Percentiles rank a stretch among this genome's conserved stretches.
These are phyloP conservation scores for Prorops nasuta DNA, from an alignment of 1,140 invertebrate species.

Conservation along the genomic window DNA sequence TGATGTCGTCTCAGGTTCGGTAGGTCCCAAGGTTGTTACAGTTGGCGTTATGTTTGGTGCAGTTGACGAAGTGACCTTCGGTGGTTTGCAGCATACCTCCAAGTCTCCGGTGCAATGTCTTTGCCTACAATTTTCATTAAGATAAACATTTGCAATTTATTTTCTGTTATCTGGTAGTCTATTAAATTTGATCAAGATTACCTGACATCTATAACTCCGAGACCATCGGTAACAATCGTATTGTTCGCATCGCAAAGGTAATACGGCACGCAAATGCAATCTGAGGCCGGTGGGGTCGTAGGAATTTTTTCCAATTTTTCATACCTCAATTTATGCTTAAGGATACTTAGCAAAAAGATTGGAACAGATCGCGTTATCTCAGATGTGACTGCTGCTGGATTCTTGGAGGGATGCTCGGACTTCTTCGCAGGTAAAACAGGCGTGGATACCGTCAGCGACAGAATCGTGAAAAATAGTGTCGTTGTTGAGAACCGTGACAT, in stretches of 20 bases:
- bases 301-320: slow-evolving; percentile 27
- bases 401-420: too few relatives aligned
- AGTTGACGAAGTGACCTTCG: neutral
- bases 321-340: slow-evolving; percentile 36
- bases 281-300: slow-evolving; percentile 1
- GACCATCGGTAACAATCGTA: slow-evolving; percentile 55
- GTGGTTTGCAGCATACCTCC: slow-evolving; percentile 42
- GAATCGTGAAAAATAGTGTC: neutral
- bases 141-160: too few relatives aligned
- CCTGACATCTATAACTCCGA: slow-evolving; percentile 58
- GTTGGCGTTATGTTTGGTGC: slow-evolving; percentile 10
- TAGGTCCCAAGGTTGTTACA: neutral
- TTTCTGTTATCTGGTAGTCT: too few relatives aligned
- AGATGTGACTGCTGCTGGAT: too few relatives aligned
- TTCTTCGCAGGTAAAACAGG: too few relatives aligned
- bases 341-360: slow-evolving; percentile 28
- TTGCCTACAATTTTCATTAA: slow-evolving; percentile 17
- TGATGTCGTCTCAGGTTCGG: slow-evolving; percentile 3
- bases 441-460: too few relatives aligned
- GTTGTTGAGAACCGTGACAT: slow-evolving; percentile 6
- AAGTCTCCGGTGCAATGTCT: slow-evolving; percentile 36
- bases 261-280: slow-evolving; percentile 57
- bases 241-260: slow-evolving; percentile 58
- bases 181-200: slow-evolving; percentile 16
- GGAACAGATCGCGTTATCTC: slow-evolving; percentile 5